Base-by-base conservation (phyloP, 2,797 vertebrate genomes). In the Pygocentrus nattereri region DNA sequence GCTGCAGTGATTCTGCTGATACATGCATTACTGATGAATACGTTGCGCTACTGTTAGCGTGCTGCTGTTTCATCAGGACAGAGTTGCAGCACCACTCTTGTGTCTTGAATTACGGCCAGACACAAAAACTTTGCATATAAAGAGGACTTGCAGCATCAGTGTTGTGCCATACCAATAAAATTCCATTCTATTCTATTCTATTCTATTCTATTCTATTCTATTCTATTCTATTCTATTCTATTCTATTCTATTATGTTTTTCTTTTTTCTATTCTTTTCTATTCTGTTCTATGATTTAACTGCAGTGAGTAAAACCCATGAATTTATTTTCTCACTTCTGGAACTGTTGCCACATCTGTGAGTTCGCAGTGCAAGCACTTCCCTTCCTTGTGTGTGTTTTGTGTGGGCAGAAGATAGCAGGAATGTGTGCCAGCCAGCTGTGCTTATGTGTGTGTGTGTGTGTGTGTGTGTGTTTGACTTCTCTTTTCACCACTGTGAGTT, bases 321-420 rank as follows among this genome's bases (percentile, higher is more conserved):
- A 78, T 79, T 73, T 71, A 76, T 38, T 62, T 65, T 52, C 52
- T 31, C 72, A 52, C 82, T 71, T 76, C 47, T 23, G 58, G 56
- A 80, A 44, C 78, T 80, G 65, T 64, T 56, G 59, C 27, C 58
- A 70, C 58, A 72, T 70, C 74, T 72, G 78, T 68, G 41, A 76
- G 49, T 61, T 50, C 67, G n/a, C 62, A 75, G 21, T 23, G 47
- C 73, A 65, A 80, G 76, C 79, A 81, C 21, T 52, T 81, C 30
- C 34, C 62, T 7, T 23, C 25, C n/a, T 23, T 47, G 68, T 64
- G 41, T 76, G 65, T 52, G 61, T 34, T 31, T 23, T 68, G 23
- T 65, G 69, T 34, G 5, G 31, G 38, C 59, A 69, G 62, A 65
- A 65, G 62, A 62, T 21, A 41, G 62, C 62, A 65, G 30, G 27